Conservation (phyloP, 2,888 invertebrate species). For the Caenorhabditis virilis region DNA sequence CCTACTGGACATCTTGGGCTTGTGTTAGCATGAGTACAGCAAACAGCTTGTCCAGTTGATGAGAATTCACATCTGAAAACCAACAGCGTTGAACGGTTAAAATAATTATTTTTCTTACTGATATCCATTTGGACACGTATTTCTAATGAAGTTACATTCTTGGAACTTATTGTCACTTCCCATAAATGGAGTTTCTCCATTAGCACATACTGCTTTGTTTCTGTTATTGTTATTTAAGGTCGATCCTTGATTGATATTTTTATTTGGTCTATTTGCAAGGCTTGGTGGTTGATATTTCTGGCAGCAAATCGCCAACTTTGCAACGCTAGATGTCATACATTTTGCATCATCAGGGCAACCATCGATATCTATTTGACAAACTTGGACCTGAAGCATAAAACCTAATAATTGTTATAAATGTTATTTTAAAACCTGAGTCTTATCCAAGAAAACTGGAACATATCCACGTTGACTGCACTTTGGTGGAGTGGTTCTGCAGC, state of each 20-base stretch:
- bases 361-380: constrained; percentile 48
- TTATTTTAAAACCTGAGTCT: constrained; percentile 37
- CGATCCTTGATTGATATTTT: constrained; percentile 34
- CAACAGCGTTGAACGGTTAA: not conserved
- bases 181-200: constrained; percentile 43
- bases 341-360: constrained; percentile 52
- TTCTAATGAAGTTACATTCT: constrained; percentile 63
- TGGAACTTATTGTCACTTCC: constrained; percentile 36
- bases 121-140: constrained; percentile 65
- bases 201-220: constrained; percentile 36
- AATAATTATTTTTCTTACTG: constrained; percentile 35
- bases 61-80: constrained; percentile 54
- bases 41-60: constrained; percentile 53
- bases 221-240: constrained; percentile 18
- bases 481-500: constrained; percentile 49
- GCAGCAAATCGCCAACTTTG: constrained; percentile 55
- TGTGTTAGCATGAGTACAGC: constrained; percentile 46
- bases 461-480: constrained; percentile 50
- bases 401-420: too few species aligned
- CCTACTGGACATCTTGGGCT: constrained; percentile 61
- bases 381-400: constrained; percentile 43
- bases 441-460: constrained; percentile 51
- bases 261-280: constrained; percentile 19
- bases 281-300: constrained; percentile 46
- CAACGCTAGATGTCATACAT: constrained; percentile 53